Conservation (phyloP, 2,113 vertebrate genomes). For the Physeter macrocephalus region DNA sequence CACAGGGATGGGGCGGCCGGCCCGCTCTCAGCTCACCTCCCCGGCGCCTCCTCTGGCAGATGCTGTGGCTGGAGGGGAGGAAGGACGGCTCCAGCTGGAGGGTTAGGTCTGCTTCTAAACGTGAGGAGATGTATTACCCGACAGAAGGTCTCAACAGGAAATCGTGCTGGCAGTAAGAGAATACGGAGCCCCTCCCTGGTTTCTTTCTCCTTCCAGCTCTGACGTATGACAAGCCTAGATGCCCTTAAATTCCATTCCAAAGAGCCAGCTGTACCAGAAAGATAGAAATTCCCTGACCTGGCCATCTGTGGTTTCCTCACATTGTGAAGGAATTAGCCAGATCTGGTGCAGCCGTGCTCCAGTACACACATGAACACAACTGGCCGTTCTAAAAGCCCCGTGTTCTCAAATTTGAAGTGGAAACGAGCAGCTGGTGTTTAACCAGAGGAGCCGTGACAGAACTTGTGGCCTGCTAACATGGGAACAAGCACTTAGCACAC, state of each 20-base stretch:
- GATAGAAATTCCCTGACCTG: background rate
- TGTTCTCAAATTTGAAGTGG: background rate
- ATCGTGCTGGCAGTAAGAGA: background rate
- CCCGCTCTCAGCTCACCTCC: constrained; percentile 58
- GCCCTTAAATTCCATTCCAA: background rate
- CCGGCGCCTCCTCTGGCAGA: constrained; percentile 59
- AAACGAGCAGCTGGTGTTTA: background rate
- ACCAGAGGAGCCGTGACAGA: background rate
- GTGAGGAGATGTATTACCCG: constrained; percentile 53
- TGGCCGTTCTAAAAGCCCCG: background rate
- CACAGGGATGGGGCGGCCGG: background rate
- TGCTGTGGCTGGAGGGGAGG: constrained; percentile 41
- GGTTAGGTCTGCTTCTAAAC: constrained; percentile 56
- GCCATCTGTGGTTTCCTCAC: background rate
- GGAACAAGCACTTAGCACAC: background rate
- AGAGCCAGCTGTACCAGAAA: background rate
- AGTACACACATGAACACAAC: accelerated
- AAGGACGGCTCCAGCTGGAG: constrained; percentile 18
- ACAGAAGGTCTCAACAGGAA: constrained; percentile 2
- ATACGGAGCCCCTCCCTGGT: background rate
- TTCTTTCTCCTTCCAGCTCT: background rate
- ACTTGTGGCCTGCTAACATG: background rate
- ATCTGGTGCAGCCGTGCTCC: background rate
- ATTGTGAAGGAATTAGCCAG: background rate
- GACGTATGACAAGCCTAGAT: background rate